These are phyloP conservation scores for Lepidurus apus DNA, from an alignment of 1,140 invertebrate species.

Conservation along the genomic window DNA sequence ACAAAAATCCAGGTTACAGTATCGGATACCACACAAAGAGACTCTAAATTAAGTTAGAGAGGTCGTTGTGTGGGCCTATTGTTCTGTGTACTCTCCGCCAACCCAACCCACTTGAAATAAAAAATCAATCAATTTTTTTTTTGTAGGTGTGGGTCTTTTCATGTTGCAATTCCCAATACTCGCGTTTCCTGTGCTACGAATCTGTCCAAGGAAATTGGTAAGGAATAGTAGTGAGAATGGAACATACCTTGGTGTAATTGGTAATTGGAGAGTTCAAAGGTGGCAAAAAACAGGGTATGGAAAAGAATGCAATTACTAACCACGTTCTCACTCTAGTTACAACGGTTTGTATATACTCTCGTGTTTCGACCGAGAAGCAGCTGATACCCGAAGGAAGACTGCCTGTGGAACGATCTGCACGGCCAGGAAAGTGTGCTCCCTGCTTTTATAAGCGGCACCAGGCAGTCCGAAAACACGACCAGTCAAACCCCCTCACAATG, in stretches of 20 bases:
- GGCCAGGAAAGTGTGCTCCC: background rate
- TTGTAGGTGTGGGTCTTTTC: background rate
- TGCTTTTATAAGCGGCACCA: background rate
- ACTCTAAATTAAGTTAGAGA: background rate
- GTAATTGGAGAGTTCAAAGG: background rate
- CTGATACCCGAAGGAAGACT: background rate
- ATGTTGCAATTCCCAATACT: background rate
- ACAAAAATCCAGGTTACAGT: background rate
- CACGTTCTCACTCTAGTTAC: background rate
- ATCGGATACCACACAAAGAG: background rate
- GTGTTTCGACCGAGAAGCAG: background rate
- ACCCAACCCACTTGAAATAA: too few relatives aligned
- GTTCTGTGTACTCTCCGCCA: too few relatives aligned
- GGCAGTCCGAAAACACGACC: background rate
- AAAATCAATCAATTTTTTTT: too few relatives aligned
- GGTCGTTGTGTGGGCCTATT: background rate
- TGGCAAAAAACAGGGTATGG: background rate
- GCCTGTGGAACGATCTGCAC: background rate
- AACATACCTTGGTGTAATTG: conserved; percentile 5
- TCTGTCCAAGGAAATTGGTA: background rate
- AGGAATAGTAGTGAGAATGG: background rate
- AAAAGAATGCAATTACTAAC: background rate
- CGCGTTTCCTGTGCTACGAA: background rate
- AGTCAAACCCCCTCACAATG: background rate
- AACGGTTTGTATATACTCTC: background rate